A percentile compares a stretch with the other conserved stretches of the same genome.
Conservation (phyloP, 2,113 vertebrate genomes). For the Petroica traversi region DNA sequence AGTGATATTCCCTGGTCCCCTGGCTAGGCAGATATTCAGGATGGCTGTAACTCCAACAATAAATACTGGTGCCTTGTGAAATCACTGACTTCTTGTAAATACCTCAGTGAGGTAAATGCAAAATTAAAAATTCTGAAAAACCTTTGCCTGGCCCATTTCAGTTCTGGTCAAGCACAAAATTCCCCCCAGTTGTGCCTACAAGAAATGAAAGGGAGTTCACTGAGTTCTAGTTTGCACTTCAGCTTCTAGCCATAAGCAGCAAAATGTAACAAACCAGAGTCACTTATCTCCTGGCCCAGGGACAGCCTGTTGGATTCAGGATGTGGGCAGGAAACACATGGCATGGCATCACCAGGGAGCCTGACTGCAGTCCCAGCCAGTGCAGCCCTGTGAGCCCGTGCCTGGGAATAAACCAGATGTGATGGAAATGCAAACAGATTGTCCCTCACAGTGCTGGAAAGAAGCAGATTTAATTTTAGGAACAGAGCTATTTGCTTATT, state of each 20-base stretch:
- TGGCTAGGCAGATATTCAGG: not conserved
- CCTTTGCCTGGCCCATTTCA: not conserved
- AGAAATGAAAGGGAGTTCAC: not conserved
- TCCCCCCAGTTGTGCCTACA: not conserved
- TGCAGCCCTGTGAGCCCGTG: accelerated
- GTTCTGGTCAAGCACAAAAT: not conserved
- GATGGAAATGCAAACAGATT: not conserved
- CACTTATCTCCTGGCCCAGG: not conserved
- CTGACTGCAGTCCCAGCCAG: no score
- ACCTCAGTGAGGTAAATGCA: not conserved
- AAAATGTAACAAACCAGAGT: not conserved
- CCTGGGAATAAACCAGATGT: not conserved
- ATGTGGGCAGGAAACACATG: not conserved
- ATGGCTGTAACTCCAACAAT: not conserved
- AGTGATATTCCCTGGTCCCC: not conserved
- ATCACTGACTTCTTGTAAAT: not conserved
- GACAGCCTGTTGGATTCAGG: not conserved
- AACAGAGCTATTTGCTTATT: not conserved
- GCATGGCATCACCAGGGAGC: not conserved
- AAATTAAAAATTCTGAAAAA: not conserved
- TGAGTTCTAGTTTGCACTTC: not conserved
- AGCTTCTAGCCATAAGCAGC: not conserved
- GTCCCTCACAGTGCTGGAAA: not conserved
- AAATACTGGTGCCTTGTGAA: not conserved
- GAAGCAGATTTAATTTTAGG: not conserved